Conservation (phyloP, 2,888 invertebrate species). For the Drosophila hamatofila region DNA sequence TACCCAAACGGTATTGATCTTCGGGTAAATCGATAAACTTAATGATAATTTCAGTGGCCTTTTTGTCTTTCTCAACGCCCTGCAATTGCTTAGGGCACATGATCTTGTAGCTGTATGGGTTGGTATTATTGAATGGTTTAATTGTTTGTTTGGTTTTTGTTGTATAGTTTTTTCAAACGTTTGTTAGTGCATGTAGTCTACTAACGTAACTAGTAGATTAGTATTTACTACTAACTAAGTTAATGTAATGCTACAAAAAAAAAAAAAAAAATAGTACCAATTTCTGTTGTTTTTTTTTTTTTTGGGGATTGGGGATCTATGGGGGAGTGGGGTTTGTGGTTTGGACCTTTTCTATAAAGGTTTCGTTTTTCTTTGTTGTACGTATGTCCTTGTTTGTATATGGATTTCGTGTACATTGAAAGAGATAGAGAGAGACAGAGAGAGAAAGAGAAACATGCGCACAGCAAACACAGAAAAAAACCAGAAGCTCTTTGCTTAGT, state of each 20-base stretch:
- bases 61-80: conserved; percentile 86
- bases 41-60: conserved; percentile 93
- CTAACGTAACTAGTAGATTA: conserved; percentile 42
- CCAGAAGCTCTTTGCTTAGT: conserved; percentile 57
- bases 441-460: conserved; percentile 55
- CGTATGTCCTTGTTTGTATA: conserved; percentile 45
- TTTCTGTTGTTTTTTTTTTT: neutral
- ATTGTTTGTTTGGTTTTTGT: conserved; percentile 57
- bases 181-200: conserved; percentile 43
- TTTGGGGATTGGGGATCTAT: conserved; percentile 1
- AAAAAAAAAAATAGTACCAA: conserved; percentile 50
- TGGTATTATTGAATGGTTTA: conserved; percentile 51
- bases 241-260: conserved; percentile 61
- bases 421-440: conserved; percentile 4
- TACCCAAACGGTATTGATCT: conserved; percentile 97
- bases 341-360: conserved; percentile 57
- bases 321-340: neutral
- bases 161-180: conserved; percentile 40
- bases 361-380: conserved; percentile 31
- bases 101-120: conserved; percentile 97
- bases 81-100: conserved; percentile 95
- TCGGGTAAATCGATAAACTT: conserved; percentile 93
- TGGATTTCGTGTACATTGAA: conserved; percentile 38
- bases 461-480: conserved; percentile 41
- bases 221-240: conserved; percentile 46